phyloP scores from a whole-genome alignment of 2,113 vertebrate species.

The Perognathus longimembris region DNA sequence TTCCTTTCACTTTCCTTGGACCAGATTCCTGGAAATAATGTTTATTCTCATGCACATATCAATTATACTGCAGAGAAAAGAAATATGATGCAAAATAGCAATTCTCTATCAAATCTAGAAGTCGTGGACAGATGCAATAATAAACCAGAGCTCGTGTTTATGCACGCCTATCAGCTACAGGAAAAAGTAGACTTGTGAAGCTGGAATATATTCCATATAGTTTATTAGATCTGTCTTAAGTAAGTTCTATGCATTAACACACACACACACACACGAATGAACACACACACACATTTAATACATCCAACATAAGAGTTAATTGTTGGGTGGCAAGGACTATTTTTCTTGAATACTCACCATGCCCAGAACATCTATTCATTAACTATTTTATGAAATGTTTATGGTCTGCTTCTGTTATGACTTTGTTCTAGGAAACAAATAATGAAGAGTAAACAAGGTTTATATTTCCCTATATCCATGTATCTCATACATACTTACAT shows the following conservation, averaged over 20 bases:
- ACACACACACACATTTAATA: background rate
- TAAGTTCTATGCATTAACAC: background rate
- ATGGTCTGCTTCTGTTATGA: background rate
- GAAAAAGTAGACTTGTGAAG: background rate
- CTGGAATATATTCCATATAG: background rate
- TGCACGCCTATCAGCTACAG: background rate
- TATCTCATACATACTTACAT: background rate
- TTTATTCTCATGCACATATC: background rate
- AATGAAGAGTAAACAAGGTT: background rate
- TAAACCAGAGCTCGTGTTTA: background rate
- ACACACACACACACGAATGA: background rate
- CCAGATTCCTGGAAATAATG: background rate
- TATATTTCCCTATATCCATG: background rate
- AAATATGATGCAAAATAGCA: background rate
- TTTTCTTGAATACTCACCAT: background rate
- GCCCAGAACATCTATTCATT: background rate
- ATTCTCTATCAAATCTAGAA: slow-evolving; percentile 10
- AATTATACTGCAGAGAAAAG: slow-evolving; percentile 9
- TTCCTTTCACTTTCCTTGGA: background rate
- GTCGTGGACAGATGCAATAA: background rate
- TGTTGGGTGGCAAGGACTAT: background rate
- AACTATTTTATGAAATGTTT: slow-evolving; percentile 7
- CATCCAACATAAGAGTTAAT: slow-evolving; percentile 19
- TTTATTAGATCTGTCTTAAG: background rate
- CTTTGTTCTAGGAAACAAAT: background rate